Evolutionary conservation across 2,888 invertebrate genomes (phyloP).

Genomic region (Diarsia rubi): DNA sequence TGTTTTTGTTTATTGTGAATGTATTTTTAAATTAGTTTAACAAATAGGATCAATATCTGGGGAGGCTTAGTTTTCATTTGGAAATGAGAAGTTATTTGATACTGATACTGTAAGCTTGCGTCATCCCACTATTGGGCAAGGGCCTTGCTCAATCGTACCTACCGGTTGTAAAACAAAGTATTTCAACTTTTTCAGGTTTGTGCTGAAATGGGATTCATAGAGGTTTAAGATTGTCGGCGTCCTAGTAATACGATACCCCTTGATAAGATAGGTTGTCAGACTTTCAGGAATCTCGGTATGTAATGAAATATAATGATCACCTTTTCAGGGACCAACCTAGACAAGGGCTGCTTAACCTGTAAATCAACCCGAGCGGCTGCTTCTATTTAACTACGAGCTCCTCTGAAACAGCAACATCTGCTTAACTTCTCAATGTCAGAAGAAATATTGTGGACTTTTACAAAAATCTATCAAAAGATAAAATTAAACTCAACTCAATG

Average conservation of each 20-base stretch:
- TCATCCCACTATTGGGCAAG: too few species aligned
- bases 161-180: not conserved
- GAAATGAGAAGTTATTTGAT: not conserved
- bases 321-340: too few species aligned
- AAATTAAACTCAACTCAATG: conserved; percentile 26
- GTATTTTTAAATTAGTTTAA: not conserved
- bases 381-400: too few species aligned
- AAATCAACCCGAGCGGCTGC: too few species aligned
- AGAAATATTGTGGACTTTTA: too few species aligned
- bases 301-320: too few species aligned
- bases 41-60: not conserved
- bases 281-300: too few species aligned
- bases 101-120: too few species aligned
- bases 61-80: not conserved
- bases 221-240: not conserved
- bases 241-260: not conserved
- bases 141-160: not conserved
- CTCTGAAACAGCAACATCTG: too few species aligned
- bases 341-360: too few species aligned
- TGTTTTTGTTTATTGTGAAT: conserved; percentile 15
- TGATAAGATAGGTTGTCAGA: too few species aligned
- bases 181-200: not conserved
- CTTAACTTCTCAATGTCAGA: too few species aligned
- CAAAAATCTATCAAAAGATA: conserved; percentile 3
- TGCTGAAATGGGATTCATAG: not conserved